Base-by-base conservation (phyloP, 2,888 invertebrate genomes). In the Caenorhabditis sp. region DNA sequence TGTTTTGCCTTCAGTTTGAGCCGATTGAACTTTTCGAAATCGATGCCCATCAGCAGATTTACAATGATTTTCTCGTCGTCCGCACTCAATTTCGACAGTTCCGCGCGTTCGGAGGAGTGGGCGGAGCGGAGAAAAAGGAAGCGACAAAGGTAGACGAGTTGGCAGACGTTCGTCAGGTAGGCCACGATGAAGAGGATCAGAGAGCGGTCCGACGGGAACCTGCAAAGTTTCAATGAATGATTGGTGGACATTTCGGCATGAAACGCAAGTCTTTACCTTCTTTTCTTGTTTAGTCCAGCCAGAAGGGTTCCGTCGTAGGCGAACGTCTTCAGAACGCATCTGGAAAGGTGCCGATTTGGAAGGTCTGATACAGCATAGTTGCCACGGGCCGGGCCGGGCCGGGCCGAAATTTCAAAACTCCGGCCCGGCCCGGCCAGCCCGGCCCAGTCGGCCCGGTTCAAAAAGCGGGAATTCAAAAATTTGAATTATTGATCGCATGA, bases 41-140 rank as follows among this genome's bases (percentile, higher is more conserved):
- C 79, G 35, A 81, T 52, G 22, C 77, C 75, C 50, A 76, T 72
- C 32, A 81, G 59, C 32, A 81, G 26, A 35, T 71, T 72, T 1
- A 72, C 41, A 2, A 81, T 20, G 11, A 81, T 75, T 30, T 27
- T 56, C 24, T 78, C 74, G 45, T 81, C 81, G 39, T 79, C 79
- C 0, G 17, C 8, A 8, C 58, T 53, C 24, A 81, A 27, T 43
- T 68, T 75, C 39, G 59, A 50, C 5, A 55, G 46, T 32, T 35
- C 55, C 7, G 32, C 17, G 5, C 48, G 41, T 13, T 74, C 66
- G 27, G 55, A 13, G 1, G 45, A 43, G 39, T 27, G 39, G 13
- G 46, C n/a, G 13, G 55, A 17, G 9, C 27, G 26, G 2, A 58
- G 26, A 39, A 56, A 45, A 1, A 68, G 26, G 22, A 45, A 75